Conservation (phyloP, 30 jellyfish, hydroid and myxozoan genomes). For the Chrysaora quinquecirrha region DNA sequence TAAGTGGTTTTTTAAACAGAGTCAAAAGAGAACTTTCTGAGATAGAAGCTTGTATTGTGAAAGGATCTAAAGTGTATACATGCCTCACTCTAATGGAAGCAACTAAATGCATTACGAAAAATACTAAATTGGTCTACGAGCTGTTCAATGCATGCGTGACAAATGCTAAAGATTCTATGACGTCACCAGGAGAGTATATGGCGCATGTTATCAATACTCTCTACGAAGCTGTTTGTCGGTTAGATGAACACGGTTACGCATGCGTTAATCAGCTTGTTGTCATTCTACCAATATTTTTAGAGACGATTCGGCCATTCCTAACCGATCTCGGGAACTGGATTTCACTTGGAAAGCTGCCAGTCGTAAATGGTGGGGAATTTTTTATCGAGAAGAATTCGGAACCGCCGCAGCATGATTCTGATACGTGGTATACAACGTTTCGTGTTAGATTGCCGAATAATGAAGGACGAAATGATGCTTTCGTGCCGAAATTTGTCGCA, state of each 20-base stretch:
- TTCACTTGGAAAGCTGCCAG: constrained; percentile 74
- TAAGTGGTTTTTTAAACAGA: constrained; percentile 31
- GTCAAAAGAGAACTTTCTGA: constrained; percentile 34
- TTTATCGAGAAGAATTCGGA: constrained; percentile 52
- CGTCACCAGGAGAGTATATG: constrained; percentile 34
- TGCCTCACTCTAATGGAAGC: constrained; percentile 16
- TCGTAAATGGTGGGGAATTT: constrained; percentile 59
- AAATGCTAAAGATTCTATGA: background rate
- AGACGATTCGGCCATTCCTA: constrained; percentile 73
- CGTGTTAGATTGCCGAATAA: constrained; percentile 5
- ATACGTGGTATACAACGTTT: constrained; percentile 35
- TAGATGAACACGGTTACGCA: constrained; percentile 61
- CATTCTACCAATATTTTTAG: constrained; percentile 74
- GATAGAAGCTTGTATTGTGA: constrained; percentile 32
- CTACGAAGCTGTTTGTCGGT: constrained; percentile 42
- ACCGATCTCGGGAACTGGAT: constrained; percentile 77
- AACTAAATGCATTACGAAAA: background rate
- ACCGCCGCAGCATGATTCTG: constrained; percentile 34
- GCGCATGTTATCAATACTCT: constrained; percentile 52
- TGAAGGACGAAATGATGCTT: background rate
- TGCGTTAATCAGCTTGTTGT: constrained; percentile 51
- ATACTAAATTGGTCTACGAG: constrained; percentile 27
- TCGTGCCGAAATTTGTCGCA: constrained; percentile 24
- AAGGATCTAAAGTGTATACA: constrained; percentile 28
- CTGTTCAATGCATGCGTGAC: constrained; percentile 16